Evolutionary conservation across 2,888 invertebrate genomes (phyloP).

Genomic region (Buathra laborator): DNA sequence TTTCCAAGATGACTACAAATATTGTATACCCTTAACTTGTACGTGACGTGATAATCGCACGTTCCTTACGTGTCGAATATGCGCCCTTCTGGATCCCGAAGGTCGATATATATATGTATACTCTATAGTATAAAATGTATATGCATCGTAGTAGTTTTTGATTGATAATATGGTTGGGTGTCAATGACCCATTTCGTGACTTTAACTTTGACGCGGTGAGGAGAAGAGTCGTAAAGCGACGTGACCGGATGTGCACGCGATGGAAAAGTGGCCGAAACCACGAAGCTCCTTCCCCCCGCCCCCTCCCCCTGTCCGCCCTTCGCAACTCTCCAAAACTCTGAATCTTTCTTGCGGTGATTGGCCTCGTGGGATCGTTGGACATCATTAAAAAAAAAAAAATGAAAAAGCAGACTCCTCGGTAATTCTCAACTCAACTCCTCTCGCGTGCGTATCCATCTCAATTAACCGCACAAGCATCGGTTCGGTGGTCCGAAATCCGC

Average conservation of each 20-base stretch:
- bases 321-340: slow-evolving; percentile 1
- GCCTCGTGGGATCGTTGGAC: slow-evolving; percentile 28
- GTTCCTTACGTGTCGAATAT: no score
- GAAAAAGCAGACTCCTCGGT: slow-evolving; percentile 4
- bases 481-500: neutral
- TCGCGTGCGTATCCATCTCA: slow-evolving; percentile 1
- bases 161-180: neutral
- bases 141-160: neutral
- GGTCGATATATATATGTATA: no score
- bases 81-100: no score
- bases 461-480: neutral
- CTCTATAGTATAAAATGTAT: neutral
- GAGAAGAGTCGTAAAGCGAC: neutral
- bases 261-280: slow-evolving; percentile 36
- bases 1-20: no score
- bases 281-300: neutral
- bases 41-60: no score
- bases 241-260: slow-evolving; percentile 36
- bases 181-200: slow-evolving; percentile 17
- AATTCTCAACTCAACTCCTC: neutral
- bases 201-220: neutral
- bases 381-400: slow-evolving; percentile 9
- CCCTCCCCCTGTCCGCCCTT: neutral
- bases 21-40: no score
- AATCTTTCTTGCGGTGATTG: slow-evolving; percentile 20